A percentile compares a stretch with the other conserved stretches of the same genome.
These are phyloP conservation scores for Zelleria hepariella DNA, from an alignment of 2,888 invertebrate species.

Conservation along the genomic window DNA sequence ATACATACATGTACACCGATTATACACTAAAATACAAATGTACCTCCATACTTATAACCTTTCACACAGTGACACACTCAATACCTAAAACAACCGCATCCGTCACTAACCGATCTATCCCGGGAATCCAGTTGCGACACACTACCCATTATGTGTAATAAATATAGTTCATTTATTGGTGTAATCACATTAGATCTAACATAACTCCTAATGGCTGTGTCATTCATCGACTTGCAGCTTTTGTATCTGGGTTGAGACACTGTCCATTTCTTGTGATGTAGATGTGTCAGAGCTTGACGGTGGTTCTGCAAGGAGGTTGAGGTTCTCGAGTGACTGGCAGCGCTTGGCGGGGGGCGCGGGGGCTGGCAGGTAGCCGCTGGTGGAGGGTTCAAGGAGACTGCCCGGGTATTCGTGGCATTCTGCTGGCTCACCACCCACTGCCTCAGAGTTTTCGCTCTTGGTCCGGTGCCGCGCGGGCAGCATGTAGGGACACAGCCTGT, in stretches of 20 bases:
- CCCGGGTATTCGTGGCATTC: conserved; percentile 46
- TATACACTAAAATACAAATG: not conserved
- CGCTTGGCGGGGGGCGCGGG: conserved; percentile 62
- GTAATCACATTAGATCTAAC: conserved; percentile 6
- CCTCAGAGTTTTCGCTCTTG: conserved; percentile 75
- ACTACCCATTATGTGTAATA: conserved; percentile 32
- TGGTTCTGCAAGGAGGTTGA: conserved; percentile 52
- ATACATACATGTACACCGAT: conserved; percentile 44
- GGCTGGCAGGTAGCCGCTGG: conserved; percentile 45
- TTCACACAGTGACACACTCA: not conserved
- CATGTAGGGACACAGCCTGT: conserved; percentile 73
- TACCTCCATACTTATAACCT: not conserved
- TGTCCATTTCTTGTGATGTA: conserved; percentile 70
- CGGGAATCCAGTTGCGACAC: not conserved
- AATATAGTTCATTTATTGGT: conserved; percentile 15
- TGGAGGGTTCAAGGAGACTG: conserved; percentile 53
- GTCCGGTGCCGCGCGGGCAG: conserved; percentile 72
- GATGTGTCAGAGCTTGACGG: conserved; percentile 39
- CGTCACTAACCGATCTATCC: not conserved
- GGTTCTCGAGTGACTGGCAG: conserved; percentile 75
- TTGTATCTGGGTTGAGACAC: conserved; percentile 74
- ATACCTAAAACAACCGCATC: not conserved
- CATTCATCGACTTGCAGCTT: conserved; percentile 75
- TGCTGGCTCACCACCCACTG: conserved; percentile 42
- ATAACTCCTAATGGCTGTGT: conserved; percentile 23